These are phyloP conservation scores for Apamea monoglypha DNA, from an alignment of 2,888 invertebrate genomes.

Conservation along the genomic window DNA sequence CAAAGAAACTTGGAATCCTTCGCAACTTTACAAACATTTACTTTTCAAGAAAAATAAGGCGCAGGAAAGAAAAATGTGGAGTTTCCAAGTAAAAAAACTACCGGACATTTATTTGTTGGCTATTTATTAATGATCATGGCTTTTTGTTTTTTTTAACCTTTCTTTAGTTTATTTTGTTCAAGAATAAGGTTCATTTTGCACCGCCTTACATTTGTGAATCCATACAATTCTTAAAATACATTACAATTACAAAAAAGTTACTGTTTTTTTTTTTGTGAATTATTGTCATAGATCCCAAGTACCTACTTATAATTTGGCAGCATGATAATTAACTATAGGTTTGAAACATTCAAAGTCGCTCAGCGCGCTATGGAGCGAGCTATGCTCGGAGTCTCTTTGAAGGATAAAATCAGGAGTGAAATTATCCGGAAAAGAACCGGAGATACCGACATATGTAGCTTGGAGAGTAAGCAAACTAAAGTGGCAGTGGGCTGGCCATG, in stretches of 20 bases:
- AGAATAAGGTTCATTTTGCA: background rate
- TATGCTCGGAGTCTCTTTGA: too few relatives aligned
- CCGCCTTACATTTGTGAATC: background rate
- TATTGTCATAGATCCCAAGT: background rate
- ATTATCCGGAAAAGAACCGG: too few relatives aligned
- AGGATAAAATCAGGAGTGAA: too few relatives aligned
- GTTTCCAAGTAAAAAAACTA: conserved; percentile 52
- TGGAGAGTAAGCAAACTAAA: too few relatives aligned
- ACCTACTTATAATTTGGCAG: background rate
- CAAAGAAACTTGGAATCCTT: conserved; percentile 50
- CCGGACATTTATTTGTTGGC: conserved; percentile 48
- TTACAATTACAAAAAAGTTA: background rate
- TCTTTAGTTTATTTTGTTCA: background rate
- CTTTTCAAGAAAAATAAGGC: conserved; percentile 59
- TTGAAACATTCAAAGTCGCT: background rate
- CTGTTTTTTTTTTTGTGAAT: background rate
- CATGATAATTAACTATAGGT: background rate
- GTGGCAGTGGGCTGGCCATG: too few relatives aligned
- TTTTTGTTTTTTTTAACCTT: background rate
- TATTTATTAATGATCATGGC: conserved; percentile 37
- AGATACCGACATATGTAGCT: too few relatives aligned
- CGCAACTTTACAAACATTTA: conserved; percentile 45
- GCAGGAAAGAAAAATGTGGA: conserved; percentile 32
- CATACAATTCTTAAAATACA: background rate
- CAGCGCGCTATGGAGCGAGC: too few relatives aligned